Base-by-base conservation (phyloP, 2,113 vertebrate genomes). In the Nothocercus nigrocapillus region DNA sequence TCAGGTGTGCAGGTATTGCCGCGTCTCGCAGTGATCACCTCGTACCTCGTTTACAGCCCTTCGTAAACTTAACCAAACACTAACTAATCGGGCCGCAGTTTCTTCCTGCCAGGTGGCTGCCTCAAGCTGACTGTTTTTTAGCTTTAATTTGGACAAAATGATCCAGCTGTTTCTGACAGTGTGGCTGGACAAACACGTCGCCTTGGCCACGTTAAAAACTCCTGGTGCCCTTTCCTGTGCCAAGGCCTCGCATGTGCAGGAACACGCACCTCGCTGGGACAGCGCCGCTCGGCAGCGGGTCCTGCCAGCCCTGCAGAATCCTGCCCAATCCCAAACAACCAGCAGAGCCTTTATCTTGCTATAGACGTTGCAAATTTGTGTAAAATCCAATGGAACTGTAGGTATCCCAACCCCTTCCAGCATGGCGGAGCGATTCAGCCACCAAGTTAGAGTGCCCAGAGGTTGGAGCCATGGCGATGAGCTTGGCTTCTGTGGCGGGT, bases 41-140 rank as follows among this genome's bases (percentile, higher is more conserved):
- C 2, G 0, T 4, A 7, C n/a, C 63, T 36, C 27, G 64, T 59
- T 38, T 27, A 3, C 9, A 32, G 24, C 16, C 1, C 1, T n/a
- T 40, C 36, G 0, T 11, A 34, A 27, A 58, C 47, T 53, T 21
- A 30, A 30, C 54, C 82, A 36, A 59, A 40, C 21, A 4, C 2
- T 0, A 32, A 11, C 36, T 64, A 32, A 11, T 9, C n/a, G 61
- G 24, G 58, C 30, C 66, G 70, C 61, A 7, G 1, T 45, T 24
- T n/a, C 32, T 82, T 30, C 3, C 2, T 63, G 77, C 42, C 67
- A 47, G 11, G 40, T 12, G 59, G 36, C 82, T 74, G 62, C 73
- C 56, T 19, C 56, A 32, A 42, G 62, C 56, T n/a, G 75, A 4
- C 38, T 21, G 6, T 56, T 72, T 45, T 72, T 69, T 40, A 74